These are phyloP conservation scores for Poecilia gillii DNA, from an alignment of 2,797 vertebrate genomes.

Conservation along the genomic window DNA sequence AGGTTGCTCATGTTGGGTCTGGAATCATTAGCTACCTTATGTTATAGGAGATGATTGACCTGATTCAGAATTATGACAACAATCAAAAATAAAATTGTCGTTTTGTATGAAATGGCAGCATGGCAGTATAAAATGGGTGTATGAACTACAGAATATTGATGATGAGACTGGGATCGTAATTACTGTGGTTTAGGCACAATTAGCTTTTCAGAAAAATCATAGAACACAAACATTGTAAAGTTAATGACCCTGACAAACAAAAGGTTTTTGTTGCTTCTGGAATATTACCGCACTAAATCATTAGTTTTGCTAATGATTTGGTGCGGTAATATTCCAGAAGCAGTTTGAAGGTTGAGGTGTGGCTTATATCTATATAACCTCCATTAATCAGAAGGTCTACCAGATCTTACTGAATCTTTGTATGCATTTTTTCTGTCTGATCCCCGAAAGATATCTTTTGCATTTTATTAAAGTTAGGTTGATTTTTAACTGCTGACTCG, in stretches of 20 bases:
- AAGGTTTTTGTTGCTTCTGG: constrained; percentile 9
- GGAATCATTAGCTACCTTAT: neutral
- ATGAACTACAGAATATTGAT: neutral
- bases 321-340: no score
- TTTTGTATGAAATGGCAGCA: neutral
- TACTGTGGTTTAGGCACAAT: constrained; percentile 17
- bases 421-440: no score
- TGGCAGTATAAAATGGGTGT: neutral
- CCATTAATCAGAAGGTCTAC: no score
- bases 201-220: constrained; percentile 49
- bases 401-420: no score
- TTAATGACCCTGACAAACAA: constrained; percentile 22
- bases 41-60: neutral
- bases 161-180: constrained; percentile 47
- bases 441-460: no score
- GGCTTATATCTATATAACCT: no score
- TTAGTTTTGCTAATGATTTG: no score
- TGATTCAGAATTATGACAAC: neutral
- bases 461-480: no score
- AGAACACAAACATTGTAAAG: constrained; percentile 35
- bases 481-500: no score
- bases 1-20: no score
- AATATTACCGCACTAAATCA: no score
- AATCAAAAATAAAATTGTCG: neutral
- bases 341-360: no score